Evolutionary conservation across 37 sponge, comb jelly and placozoan genomes (phyloP), one percentile per base, ranked within the genome.

Genomic region (Eunapius fragilis): DNA sequence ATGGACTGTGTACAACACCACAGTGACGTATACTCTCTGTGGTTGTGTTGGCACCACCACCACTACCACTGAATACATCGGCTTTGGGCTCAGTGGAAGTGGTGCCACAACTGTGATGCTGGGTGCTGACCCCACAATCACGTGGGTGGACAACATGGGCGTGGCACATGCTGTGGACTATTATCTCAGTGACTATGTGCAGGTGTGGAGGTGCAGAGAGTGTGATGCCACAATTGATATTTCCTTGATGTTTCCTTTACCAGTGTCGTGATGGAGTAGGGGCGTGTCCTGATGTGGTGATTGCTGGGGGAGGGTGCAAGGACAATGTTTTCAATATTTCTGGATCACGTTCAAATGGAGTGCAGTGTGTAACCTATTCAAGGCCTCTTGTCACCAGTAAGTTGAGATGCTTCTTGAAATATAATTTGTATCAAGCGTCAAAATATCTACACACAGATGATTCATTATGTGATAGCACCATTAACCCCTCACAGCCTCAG

Each of bases 51-150:
- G 7, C 19, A 7, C n/a, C 69, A 33, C 25, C 19, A 30, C 67
- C 30, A 24, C 74, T 31, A 24, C 25, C 31, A 68, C 14, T 27
- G 71, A 80, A 26, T 87, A 87, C 79, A 79, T 87, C 70, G 87
- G 82, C n/a, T 87, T 87, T 87, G 87, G 87, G n/a, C 31, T 87
- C 82, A 87, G 87, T 32, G 87, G 87, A 13, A 68, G 69, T 17
- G 27, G 67, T 47, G 33, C 41, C 34, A 35, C 25, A 11, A 31
- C 69, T 24, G 3, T n/a, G 47, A 87, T 87, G 87, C 12, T 75
- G 12, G 75, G 72, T 3, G 69, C 73, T 67, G 87, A 87, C 50
- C 82, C 73, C n/a, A 81, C 71, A 9, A 70, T 71, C 45, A 75
- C 87, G 27, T 80, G 82, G 81, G 23, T 67, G 14, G 81, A 80